These are phyloP conservation scores for Allophyes oxyacanthae DNA, from an alignment of 2,888 invertebrate genomes.

Conservation along the genomic window DNA sequence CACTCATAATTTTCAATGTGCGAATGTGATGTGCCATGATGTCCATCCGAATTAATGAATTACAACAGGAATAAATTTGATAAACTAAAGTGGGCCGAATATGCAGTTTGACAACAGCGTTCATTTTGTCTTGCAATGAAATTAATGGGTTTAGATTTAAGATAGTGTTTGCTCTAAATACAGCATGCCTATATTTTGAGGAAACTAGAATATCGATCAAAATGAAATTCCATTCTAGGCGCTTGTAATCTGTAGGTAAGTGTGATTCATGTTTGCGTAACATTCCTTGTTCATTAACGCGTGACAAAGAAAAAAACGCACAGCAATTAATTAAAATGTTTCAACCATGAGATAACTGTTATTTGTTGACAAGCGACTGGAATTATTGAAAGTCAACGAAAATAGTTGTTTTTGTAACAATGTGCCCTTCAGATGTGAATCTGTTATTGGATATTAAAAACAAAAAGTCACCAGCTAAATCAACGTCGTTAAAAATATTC, in stretches of 20 bases:
- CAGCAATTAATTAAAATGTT: conserved; percentile 28
- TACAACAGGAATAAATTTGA: conserved; percentile 25
- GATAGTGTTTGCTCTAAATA: conserved; percentile 3
- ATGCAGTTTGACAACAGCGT: conserved; percentile 10
- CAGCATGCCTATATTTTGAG: not conserved
- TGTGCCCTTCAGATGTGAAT: conserved; percentile 35
- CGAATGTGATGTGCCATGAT: conserved; percentile 34
- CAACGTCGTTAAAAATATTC: conserved; percentile 10
- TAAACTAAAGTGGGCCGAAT: conserved; percentile 30
- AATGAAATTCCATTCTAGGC: not conserved
- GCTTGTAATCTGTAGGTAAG: conserved; percentile 17
- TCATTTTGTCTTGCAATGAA: conserved; percentile 17
- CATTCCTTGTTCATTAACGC: conserved; percentile 38
- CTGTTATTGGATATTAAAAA: conserved; percentile 16
- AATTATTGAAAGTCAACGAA: conserved; percentile 13
- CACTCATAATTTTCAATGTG: conserved; percentile 55
- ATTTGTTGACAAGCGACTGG: conserved; percentile 2
- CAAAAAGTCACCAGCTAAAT: conserved; percentile 19
- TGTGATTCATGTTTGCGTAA: conserved; percentile 15
- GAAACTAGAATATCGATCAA: conserved; percentile 14
- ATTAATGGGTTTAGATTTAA: conserved; percentile 19
- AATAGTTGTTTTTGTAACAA: conserved; percentile 20
- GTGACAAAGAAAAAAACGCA: conserved; percentile 18
- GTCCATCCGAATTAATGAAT: conserved; percentile 41
- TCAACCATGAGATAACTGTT: conserved; percentile 31